These are phyloP conservation scores for Sarcophilus harrisii DNA, from an alignment of 2,797 vertebrate species.

Conservation along the genomic window DNA sequence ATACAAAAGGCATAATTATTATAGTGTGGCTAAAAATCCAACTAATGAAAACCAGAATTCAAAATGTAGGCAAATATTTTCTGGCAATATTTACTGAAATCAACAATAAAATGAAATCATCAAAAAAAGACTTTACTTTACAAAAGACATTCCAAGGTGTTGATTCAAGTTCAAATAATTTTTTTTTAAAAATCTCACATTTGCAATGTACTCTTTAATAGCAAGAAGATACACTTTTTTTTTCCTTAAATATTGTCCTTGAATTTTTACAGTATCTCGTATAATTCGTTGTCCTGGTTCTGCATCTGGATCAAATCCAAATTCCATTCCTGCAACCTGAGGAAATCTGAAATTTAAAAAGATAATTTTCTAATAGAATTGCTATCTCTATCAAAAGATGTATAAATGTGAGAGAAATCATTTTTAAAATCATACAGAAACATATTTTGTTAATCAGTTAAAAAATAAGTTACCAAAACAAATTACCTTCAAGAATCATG, in stretches of 20 bases:
- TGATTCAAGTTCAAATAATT: slow-evolving; percentile 25
- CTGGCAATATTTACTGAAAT: slow-evolving; percentile 41
- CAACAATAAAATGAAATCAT: slow-evolving; percentile 26
- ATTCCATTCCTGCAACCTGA: slow-evolving; percentile 78
- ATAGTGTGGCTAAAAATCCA: neutral
- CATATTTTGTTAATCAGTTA: slow-evolving; percentile 6
- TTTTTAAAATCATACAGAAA: slow-evolving; percentile 5
- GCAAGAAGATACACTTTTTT: slow-evolving; percentile 72
- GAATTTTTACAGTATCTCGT: slow-evolving; percentile 75
- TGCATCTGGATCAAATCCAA: slow-evolving; percentile 78
- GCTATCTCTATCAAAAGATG: neutral
- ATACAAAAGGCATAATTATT: neutral
- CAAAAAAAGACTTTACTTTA: slow-evolving; percentile 34
- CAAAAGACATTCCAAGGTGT: neutral
- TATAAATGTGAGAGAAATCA: neutral
- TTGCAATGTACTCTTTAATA: slow-evolving; percentile 77
- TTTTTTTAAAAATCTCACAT: slow-evolving; percentile 55
- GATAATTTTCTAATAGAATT: slow-evolving; percentile 27
- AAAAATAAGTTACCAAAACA: neutral
- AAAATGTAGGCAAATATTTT: slow-evolving; percentile 44
- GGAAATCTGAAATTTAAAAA: slow-evolving; percentile 80
- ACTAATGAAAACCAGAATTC: slow-evolving; percentile 23
- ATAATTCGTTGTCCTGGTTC: slow-evolving; percentile 66
- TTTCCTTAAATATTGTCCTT: slow-evolving; percentile 67
- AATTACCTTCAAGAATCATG: neutral